Conservation (phyloP, 2,113 vertebrate genomes). For the Dipodomys spectabilis region DNA sequence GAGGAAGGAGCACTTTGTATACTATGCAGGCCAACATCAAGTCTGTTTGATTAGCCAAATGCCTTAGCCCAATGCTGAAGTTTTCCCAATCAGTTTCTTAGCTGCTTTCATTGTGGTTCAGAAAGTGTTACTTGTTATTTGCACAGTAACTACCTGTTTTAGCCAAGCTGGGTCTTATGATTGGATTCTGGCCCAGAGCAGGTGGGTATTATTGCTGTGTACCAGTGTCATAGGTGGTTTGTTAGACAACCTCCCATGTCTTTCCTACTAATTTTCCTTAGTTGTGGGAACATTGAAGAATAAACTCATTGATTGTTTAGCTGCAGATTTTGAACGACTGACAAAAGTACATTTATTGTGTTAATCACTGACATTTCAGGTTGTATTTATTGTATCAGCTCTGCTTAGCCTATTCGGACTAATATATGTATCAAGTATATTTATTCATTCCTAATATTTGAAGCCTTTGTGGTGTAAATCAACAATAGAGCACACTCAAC, state of each 20-base stretch:
- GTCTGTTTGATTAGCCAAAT: not conserved
- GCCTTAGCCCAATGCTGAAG: not conserved
- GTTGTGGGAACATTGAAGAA: not conserved
- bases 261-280: not conserved
- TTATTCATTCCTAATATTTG: not conserved
- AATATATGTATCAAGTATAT: not conserved
- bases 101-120: not conserved
- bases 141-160: not conserved
- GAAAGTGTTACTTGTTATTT: not conserved
- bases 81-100: not conserved
- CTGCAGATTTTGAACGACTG: not conserved
- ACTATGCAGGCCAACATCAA: not conserved
- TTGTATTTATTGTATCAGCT: not conserved
- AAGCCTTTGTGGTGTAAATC: not conserved
- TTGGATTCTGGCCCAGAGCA: not conserved
- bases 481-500: not conserved
- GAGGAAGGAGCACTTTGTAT: not conserved
- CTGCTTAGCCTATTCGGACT: not conserved
- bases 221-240: not conserved
- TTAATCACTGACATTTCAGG: not conserved
- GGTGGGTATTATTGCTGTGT: not conserved
- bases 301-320: not conserved
- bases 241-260: not conserved
- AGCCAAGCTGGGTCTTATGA: not conserved
- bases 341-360: not conserved